These are phyloP conservation scores for Hyalella azteca DNA, from an alignment of 2,888 invertebrate species.

Conservation along the genomic window DNA sequence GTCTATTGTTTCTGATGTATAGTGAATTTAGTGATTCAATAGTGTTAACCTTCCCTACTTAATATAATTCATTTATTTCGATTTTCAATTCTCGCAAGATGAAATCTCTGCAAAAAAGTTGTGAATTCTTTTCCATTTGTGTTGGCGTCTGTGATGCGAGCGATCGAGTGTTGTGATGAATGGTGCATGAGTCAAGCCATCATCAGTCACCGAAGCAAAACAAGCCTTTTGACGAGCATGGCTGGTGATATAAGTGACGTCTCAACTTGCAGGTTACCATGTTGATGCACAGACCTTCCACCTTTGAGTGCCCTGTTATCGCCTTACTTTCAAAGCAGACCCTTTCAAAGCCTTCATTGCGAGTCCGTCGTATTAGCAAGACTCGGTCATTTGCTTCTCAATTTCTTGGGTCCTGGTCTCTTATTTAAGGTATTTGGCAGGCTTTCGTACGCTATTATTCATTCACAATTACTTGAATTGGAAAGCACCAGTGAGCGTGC, in stretches of 20 bases:
- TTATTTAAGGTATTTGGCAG: neutral
- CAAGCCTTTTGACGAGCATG: neutral
- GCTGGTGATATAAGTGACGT: neutral
- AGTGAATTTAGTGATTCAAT: too few relatives aligned
- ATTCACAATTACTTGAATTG: too few relatives aligned
- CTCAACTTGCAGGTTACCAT: neutral
- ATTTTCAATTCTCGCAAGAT: too few relatives aligned
- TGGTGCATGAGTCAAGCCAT: neutral
- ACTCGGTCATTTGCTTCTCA: neutral
- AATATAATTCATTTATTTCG: too few relatives aligned
- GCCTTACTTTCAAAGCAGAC: conserved; percentile 5
- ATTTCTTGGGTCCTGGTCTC: neutral
- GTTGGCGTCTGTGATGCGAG: too few relatives aligned
- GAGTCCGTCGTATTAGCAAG: neutral
- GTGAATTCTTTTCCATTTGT: too few relatives aligned
- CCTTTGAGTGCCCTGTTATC: neutral
- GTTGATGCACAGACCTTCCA: neutral
- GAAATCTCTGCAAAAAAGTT: too few relatives aligned
- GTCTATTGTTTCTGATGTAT: too few relatives aligned
- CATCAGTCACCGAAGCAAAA: neutral
- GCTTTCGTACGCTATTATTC: neutral
- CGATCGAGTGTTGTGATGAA: neutral
- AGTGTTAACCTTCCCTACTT: too few relatives aligned
- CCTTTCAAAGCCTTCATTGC: conserved; percentile 13
- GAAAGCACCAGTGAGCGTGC: too few relatives aligned